Conservation (phyloP, 2,888 invertebrate genomes). For the Lepetodrilus schrolli region DNA sequence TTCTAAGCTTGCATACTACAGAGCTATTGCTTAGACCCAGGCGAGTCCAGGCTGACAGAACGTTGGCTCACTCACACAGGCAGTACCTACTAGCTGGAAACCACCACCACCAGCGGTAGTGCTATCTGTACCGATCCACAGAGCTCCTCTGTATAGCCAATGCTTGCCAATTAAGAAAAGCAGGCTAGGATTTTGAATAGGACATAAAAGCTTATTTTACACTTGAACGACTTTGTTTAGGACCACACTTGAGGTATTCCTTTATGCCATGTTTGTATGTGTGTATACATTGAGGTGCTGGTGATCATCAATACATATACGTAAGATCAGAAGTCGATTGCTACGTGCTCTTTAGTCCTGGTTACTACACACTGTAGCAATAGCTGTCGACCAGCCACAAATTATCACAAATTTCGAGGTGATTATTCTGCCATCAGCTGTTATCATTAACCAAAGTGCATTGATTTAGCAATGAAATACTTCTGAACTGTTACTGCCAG, state of each 20-base stretch:
- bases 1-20: not conserved
- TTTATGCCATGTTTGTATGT: slow-evolving; percentile 4
- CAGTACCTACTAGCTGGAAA: no score
- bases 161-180: slow-evolving; percentile 23
- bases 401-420: not conserved
- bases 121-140: not conserved
- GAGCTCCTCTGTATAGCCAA: not conserved
- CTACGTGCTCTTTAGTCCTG: not conserved
- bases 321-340: not conserved
- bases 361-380: not conserved
- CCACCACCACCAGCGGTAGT: no score
- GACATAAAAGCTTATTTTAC: not conserved
- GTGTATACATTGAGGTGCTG: not conserved
- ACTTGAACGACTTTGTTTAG: not conserved
- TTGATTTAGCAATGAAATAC: no score
- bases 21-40: no score
- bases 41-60: no score
- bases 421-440: no score
- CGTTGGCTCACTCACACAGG: no score
- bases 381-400: not conserved
- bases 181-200: not conserved
- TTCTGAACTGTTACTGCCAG: no score
- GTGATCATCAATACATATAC: not conserved
- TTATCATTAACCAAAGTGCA: no score
- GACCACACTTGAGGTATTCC: not conserved